A percentile compares a stretch with the other conserved stretches of the same genome.
These are phyloP conservation scores for Laothoe populi DNA, from an alignment of 2,888 invertebrate genomes.

Conservation along the genomic window DNA sequence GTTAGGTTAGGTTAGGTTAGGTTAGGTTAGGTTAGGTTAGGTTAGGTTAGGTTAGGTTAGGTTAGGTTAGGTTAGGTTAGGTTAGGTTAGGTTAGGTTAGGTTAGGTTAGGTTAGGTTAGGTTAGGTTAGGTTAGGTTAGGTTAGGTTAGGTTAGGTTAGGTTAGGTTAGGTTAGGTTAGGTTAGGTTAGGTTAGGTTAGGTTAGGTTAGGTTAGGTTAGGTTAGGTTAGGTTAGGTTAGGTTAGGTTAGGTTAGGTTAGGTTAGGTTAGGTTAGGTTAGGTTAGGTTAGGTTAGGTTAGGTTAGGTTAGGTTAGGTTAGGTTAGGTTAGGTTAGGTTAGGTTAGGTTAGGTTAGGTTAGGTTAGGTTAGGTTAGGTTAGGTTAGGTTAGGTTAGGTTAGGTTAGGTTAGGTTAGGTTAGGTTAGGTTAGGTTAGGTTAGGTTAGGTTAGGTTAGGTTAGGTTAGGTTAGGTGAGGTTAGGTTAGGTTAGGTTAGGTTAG, in stretches of 20 bases:
- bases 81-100: conserved; percentile 37
- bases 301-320: conserved; percentile 39
- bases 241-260: conserved; percentile 30
- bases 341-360: too few relatives aligned
- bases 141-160: conserved; percentile 38
- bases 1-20: conserved; percentile 35
- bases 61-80: conserved; percentile 37
- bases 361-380: too few relatives aligned
- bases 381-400: too few relatives aligned
- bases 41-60: conserved; percentile 37
- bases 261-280: conserved; percentile 34
- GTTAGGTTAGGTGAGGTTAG: too few relatives aligned
- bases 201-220: conserved; percentile 32
- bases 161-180: conserved; percentile 37
- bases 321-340: conserved; percentile 41
- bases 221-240: conserved; percentile 32
- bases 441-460: too few relatives aligned
- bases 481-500: too few relatives aligned
- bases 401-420: too few relatives aligned
- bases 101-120: conserved; percentile 37
- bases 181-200: conserved; percentile 34
- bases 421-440: too few relatives aligned
- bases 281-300: conserved; percentile 34
- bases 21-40: conserved; percentile 36
- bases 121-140: conserved; percentile 36